phyloP scores from a whole-genome alignment of 2,888 invertebrate species.

The Ophonus ardosiacus region DNA sequence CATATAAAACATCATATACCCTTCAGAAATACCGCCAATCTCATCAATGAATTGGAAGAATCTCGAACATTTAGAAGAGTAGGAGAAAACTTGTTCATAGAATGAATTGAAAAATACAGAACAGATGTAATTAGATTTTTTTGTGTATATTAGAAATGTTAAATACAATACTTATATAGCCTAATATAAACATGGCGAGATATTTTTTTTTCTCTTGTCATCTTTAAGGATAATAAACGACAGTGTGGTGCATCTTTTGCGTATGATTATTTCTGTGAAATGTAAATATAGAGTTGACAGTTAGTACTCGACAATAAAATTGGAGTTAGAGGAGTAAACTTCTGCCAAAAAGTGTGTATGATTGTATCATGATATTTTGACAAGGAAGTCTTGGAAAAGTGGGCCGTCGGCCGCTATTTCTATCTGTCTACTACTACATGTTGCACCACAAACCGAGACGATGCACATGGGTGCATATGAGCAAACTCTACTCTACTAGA shows the following conservation, averaged over 20 bases:
- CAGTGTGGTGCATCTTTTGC: slow-evolving; percentile 44
- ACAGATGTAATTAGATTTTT: too few species aligned
- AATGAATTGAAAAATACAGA: too few species aligned
- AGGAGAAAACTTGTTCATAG: too few species aligned
- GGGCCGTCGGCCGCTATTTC: slow-evolving; percentile 50
- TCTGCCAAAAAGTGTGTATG: slow-evolving; percentile 56
- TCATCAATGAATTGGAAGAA: too few species aligned
- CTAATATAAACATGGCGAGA: too few species aligned
- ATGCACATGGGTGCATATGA: background rate
- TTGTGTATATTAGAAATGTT: too few species aligned
- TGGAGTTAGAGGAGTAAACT: slow-evolving; percentile 25
- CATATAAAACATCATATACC: too few species aligned
- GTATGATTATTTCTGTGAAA: slow-evolving; percentile 50
- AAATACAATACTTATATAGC: too few species aligned
- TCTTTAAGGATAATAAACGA: slow-evolving; percentile 26
- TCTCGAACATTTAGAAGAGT: too few species aligned
- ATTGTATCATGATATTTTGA: slow-evolving; percentile 46
- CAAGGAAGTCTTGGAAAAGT: slow-evolving; percentile 45
- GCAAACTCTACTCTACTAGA: background rate
- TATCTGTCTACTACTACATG: slow-evolving; percentile 32
- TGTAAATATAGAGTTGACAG: slow-evolving; percentile 41
- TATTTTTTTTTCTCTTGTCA: background rate
- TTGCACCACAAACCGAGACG: background rate
- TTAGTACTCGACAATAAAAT: slow-evolving; percentile 34
- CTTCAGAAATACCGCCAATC: too few species aligned